Evolutionary conservation across 2,888 invertebrate species (phyloP), one percentile per base, ranked within the genome.

Genomic region (Caenorhabditis sp.): DNA sequence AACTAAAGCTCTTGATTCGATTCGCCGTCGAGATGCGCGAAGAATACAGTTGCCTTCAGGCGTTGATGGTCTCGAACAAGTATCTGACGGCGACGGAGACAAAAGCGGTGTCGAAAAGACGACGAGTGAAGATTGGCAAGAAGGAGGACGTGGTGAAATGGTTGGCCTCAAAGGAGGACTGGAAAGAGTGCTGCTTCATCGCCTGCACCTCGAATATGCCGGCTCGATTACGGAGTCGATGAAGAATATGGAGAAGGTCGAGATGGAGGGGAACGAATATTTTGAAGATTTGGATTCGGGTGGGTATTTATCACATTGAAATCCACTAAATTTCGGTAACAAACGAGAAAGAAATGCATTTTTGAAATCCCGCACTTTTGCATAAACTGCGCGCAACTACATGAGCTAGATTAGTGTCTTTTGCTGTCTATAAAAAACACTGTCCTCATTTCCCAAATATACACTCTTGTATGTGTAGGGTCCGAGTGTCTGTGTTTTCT

Each of bases 1-100:
- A 87, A 56, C 35, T 87, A 49, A 83, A 86, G 28, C n/a, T 70
- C 8, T 41, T 87, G 26, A 28, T 87, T 19, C 41, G 61, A 38
- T 51, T 69, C 19, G 84, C 84, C 1, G 74, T 85, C 14, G 70
- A 80, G 7, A 73, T 70, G 19, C 16, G 38, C 6, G 82, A 84
- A 47, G 82, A 84, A 63, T 76, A 77, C 47, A 74, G 49, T 61
- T 66, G 49, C 19, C 64, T 85, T 8, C 81, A 70, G 28, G 80
- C 82, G 2, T 28, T 87, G 41, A 73, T 63, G 59, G 70, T 87
- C 7, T 61, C 85, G 61, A 85, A 84, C 49, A 70, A 72, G 54
- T 79, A 72, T 22, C 31, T 87, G 51, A 63, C 68, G 10, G 74
- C 61, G 1, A 44, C 83, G 51, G 61, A 64, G 59, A 19, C 59